Conservation (phyloP, 2,113 vertebrate species). For the Brevimyrus niger region DNA sequence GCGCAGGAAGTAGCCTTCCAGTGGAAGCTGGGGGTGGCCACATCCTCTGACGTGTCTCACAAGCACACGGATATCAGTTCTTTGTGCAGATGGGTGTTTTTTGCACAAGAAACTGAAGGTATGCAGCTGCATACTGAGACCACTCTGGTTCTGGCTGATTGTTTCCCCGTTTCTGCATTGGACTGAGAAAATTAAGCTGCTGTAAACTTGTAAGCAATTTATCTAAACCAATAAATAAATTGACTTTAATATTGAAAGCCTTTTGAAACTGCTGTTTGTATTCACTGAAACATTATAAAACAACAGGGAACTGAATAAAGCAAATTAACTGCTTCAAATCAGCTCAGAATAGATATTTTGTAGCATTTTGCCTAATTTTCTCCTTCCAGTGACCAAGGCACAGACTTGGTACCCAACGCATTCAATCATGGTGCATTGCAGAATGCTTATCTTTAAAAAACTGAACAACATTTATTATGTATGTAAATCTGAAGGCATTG, state of each 20-base stretch:
- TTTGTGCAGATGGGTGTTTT: background rate
- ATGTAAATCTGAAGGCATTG: background rate
- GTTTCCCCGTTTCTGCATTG: background rate
- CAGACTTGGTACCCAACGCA: background rate
- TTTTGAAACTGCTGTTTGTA: background rate
- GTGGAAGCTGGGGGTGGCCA: background rate
- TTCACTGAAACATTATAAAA: background rate
- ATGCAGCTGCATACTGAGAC: background rate
- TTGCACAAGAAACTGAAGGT: background rate
- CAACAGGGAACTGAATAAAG: too few relatives aligned
- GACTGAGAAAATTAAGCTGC: background rate
- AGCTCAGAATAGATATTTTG: background rate
- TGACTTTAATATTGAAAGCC: background rate
- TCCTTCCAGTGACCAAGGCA: background rate
- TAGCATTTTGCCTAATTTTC: background rate
- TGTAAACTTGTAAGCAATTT: background rate
- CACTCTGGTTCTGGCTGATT: background rate
- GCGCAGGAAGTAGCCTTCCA: conserved; percentile 31
- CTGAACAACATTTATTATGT: background rate
- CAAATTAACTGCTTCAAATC: background rate
- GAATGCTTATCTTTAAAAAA: background rate
- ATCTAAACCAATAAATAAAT: background rate
- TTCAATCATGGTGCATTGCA: background rate
- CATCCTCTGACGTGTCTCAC: background rate
- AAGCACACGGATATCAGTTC: background rate